These are phyloP conservation scores for Haemorhous mexicanus DNA, from an alignment of 2,113 vertebrate genomes.

Conservation along the genomic window DNA sequence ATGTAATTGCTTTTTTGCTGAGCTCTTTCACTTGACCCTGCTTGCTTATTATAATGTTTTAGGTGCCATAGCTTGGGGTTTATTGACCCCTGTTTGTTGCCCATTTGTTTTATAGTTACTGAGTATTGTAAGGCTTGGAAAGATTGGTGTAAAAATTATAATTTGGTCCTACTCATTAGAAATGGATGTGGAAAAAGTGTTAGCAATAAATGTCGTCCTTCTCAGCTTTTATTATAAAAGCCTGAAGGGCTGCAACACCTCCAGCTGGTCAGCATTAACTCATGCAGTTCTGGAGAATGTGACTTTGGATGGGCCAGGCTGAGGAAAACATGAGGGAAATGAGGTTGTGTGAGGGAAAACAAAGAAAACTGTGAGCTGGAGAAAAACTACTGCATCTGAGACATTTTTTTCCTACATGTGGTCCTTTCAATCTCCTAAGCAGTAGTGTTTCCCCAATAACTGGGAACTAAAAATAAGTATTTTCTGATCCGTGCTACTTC, in stretches of 20 bases:
- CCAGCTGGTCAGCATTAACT: neutral
- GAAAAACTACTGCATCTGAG: neutral
- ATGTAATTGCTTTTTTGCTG: conserved; percentile 10
- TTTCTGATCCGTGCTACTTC: neutral
- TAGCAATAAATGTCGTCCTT: neutral
- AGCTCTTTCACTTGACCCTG: conserved; percentile 17
- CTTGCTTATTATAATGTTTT: conserved; percentile 27
- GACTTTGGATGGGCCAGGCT: neutral
- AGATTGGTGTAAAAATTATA: neutral
- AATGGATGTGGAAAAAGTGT: neutral
- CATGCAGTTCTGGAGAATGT: neutral
- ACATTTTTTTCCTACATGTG: neutral
- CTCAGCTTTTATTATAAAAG: neutral
- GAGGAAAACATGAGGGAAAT: neutral
- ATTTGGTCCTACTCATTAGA: conserved; percentile 10
- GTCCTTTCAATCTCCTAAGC: neutral
- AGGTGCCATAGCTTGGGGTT: neutral
- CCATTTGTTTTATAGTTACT: neutral
- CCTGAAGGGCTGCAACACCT: neutral
- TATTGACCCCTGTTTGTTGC: neutral
- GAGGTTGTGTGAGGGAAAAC: neutral
- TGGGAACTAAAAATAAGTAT: neutral
- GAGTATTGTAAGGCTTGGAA: neutral
- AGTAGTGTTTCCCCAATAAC: neutral
- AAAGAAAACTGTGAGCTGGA: neutral